Evolutionary conservation across 1,140 invertebrate species (phyloP).

Genomic region (Macrobrachium nipponense): DNA sequence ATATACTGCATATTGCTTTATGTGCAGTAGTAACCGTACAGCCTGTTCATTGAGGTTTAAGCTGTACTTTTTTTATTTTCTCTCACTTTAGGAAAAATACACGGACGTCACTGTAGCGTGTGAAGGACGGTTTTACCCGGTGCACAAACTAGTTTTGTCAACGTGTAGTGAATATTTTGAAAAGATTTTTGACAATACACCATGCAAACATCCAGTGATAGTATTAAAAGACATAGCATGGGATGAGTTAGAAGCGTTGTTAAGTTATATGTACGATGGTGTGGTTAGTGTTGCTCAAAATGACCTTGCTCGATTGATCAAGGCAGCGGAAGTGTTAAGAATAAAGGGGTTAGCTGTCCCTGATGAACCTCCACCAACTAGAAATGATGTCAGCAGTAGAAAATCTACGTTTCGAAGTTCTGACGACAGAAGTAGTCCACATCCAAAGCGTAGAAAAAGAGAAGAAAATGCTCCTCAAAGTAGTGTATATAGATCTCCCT

Average conservation of each 20-base stretch:
- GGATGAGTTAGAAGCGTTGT: conserved; percentile 84
- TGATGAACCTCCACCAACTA: conserved; percentile 52
- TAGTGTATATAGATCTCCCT: conserved; percentile 8
- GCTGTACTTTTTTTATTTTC: neutral
- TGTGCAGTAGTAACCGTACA: neutral
- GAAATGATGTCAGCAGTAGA: conserved; percentile 4
- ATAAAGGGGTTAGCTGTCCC: conserved; percentile 76
- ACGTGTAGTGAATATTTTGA: conserved; percentile 81
- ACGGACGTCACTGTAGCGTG: conserved; percentile 64
- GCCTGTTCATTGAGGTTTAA: neutral
- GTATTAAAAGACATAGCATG: conserved; percentile 90
- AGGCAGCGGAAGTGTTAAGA: conserved; percentile 83
- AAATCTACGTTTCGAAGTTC: conserved; percentile 16
- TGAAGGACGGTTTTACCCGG: conserved; percentile 78
- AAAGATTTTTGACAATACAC: conserved; percentile 74
- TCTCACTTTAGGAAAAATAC: conserved; percentile 51
- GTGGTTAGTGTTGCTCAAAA: conserved; percentile 91
- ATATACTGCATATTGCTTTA: neutral
- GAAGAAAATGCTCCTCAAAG: conserved; percentile 21
- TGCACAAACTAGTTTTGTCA: conserved; percentile 84
- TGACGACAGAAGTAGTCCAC: conserved; percentile 42
- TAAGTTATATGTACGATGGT: conserved; percentile 93
- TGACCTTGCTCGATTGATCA: conserved; percentile 81
- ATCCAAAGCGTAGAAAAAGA: conserved; percentile 43
- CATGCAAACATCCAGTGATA: conserved; percentile 89